Evolutionary conservation across 2,888 invertebrate species (phyloP), one percentile per base, ranked within the genome.

Genomic region (Eilema depressum): DNA sequence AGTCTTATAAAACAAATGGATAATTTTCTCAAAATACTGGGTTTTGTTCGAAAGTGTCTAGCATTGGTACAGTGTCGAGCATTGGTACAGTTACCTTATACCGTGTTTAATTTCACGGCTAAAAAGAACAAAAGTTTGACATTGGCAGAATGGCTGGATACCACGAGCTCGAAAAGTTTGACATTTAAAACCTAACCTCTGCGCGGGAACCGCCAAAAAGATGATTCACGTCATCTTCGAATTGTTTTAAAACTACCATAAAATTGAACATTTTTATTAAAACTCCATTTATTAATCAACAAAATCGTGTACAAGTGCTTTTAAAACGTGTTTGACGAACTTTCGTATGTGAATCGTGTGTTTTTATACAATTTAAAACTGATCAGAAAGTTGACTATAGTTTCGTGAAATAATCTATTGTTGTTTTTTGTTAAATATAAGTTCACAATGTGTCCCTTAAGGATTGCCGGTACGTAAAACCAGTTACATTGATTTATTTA

Each of bases 401-500:
- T 75, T 78, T 69, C 53, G 41, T 68, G 33, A 68, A 41, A 69
- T 23, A 47, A 69, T n/a, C 70, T 79, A 69, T 73, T 75, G 77
- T 82, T 74, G 72, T 76, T 81, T 85, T 84, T 73, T 74, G 59
- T 76, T 59, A 57, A 72, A 78, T 63, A 74, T 82, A 76, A 76
- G 79, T 76, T 74, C 66, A 85, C 83, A 89, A 86, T 85, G 81
- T 71, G 65, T 60, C 68, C 68, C 67, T 66, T 68, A 71, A 76
- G 76, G 73, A 80, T 77, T 73, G 56, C 71, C 84, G 89, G 88
- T 89, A 88, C 73, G 86, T 85, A 75, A 70, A 90, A 91, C 91
- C 86, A 86, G 91, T 91, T 90, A 71, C 76, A 74, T 83, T 83
- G 85, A 84, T 84, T 83, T 88, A 88, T 89, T 89, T 86, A 88